Base-by-base conservation (phyloP, 1,140 invertebrate species). In the Zaprionus capensis region DNA sequence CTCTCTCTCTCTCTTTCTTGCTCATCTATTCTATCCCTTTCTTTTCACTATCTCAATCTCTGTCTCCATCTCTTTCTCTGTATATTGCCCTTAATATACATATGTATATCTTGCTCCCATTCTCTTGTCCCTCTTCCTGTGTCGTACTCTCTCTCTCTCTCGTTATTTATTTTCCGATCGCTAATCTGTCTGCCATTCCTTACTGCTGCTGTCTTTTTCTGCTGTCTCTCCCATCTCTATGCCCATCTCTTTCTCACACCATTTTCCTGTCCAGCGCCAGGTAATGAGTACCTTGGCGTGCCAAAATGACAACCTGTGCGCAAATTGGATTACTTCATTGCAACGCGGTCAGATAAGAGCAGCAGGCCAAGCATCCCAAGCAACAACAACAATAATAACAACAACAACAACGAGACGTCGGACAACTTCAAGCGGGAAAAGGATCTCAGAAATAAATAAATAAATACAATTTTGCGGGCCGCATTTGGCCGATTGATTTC, bases 241-340 rank as follows among this genome's bases (percentile, higher is more conserved):
- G 5, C n/a, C 34, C n/a, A 20, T 56, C 24, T 24, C 53, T 26
- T 56, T 59, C 20, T 36, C 57, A 14, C 46, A 51, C 20, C 20
- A 51, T 41, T 22, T 44, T 44, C 38, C 38, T n/a, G 11, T 44
- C 22, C 17, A 22, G 24, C 28, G 20, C 28, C 71, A 83, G 56
- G 65, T 88, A 88, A 88, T 88, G 80, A 83, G 71, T 76, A 90
- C 81, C 85, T 90, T 90, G 81, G 75, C 81, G 75, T 72, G 75
- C 76, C 72, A 70, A 79, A 76, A 90, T 87, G 85, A 88, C 85
- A 90, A 82, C 76, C 78, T 81, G 76, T 55, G 78, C 72, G 74
- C 86, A 88, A 88, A 88, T 90, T 88, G 85, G 85, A 88, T 88
- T 90, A 88, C 81, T 88, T 88, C 85, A 90, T 88, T 90, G 69